These are phyloP conservation scores for Thunnus albacares DNA, from an alignment of 2,797 vertebrate genomes.

Conservation along the genomic window DNA sequence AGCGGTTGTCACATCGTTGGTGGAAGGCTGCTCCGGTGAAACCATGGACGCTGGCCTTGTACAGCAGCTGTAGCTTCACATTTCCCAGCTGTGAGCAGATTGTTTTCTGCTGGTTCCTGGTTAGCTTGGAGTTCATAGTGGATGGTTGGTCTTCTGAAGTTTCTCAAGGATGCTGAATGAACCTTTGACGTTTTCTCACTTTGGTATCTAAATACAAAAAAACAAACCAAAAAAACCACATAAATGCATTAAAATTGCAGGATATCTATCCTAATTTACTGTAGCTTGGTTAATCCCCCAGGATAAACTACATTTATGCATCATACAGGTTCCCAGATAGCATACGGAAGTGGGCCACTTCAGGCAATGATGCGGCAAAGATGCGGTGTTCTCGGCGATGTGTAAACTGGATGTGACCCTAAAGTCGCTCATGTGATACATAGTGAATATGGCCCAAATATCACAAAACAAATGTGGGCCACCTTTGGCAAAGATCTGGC, in stretches of 20 bases:
- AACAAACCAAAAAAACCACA: not conserved
- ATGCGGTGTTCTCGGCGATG: too few species aligned
- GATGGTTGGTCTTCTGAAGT: not conserved
- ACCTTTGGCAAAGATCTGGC: too few species aligned
- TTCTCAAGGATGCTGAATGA: not conserved
- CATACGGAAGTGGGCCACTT: too few species aligned
- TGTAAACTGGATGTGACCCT: too few species aligned
- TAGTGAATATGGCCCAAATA: too few species aligned
- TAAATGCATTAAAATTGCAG: not conserved
- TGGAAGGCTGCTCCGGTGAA: conserved; percentile 69
- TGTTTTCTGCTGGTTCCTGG: conserved; percentile 10
- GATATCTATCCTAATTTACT: not conserved
- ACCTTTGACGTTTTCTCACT: not conserved
- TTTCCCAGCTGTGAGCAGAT: conserved; percentile 58
- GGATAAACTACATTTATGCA: not conserved
- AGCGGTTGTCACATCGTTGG: conserved; percentile 65
- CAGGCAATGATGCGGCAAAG: too few species aligned
- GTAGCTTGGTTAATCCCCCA: not conserved
- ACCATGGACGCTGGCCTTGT: conserved; percentile 74
- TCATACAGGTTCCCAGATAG: not conserved
- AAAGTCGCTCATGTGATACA: too few species aligned
- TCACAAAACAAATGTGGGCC: too few species aligned
- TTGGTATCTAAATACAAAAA: not conserved
- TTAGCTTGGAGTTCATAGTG: conserved; percentile 43
- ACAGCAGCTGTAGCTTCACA: conserved; percentile 64